Evolutionary conservation across 2,113 vertebrate genomes (phyloP).

Genomic region (Vulpes lagopus): DNA sequence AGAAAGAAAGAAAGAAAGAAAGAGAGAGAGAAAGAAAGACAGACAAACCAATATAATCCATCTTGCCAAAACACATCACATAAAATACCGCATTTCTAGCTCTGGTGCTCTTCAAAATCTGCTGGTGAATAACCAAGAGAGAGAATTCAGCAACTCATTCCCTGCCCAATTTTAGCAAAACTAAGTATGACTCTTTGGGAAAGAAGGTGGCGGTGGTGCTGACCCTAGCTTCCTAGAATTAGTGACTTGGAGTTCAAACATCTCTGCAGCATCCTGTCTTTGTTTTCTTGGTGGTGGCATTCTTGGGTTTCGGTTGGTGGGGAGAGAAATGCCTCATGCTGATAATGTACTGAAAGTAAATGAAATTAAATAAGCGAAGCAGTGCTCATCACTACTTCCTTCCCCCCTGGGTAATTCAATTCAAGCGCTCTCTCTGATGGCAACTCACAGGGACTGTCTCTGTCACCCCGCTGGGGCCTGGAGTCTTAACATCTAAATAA

Average conservation of each 20-base stretch:
- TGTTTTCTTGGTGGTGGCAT: constrained; percentile 80
- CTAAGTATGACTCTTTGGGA: neutral
- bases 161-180: constrained; percentile 26
- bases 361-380: constrained; percentile 92
- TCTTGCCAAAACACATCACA: neutral
- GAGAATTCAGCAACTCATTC: constrained; percentile 45
- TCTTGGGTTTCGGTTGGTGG: constrained; percentile 76
- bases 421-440: constrained; percentile 86
- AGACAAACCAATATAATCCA: neutral
- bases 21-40: neutral
- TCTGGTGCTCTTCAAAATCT: constrained; percentile 11
- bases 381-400: constrained; percentile 85
- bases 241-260: constrained; percentile 42
- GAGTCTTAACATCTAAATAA: constrained; percentile 89
- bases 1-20: constrained; percentile 42
- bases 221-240: constrained; percentile 32
- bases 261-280: constrained; percentile 70
- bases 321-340: constrained; percentile 87
- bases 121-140: constrained; percentile 40
- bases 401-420: constrained; percentile 91
- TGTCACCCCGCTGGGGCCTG: constrained; percentile 88
- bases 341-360: constrained; percentile 90
- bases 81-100: neutral
- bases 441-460: constrained; percentile 87
- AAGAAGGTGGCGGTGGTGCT: neutral